Base-by-base conservation (phyloP, 2,888 invertebrate species). In the Carterocephalus palaemon region DNA sequence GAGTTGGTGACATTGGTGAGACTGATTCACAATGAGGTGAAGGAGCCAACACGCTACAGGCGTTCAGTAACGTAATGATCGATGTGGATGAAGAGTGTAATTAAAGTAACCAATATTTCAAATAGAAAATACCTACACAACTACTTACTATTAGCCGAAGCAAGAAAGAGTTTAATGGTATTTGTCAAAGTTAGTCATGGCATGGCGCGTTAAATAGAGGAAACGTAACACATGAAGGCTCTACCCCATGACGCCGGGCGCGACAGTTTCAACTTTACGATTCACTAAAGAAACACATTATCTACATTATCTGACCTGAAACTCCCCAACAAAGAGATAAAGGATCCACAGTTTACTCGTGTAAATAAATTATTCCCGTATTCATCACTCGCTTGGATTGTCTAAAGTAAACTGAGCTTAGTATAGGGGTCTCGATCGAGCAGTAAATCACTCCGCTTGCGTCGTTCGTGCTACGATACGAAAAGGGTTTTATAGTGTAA, bases 311-410 rank as follows among this genome's bases (percentile, higher is more conserved):
- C 79, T 72, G 68, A 72, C 70, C 76, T 75, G 69, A 77, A 81
- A 72, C 61, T 67, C 59, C 68, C 69, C 64, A 72, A 80, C 79
- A 82, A 80, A 77, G 74, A 78, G 76, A 84, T 85, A 85, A 83
- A 83, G 73, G 73, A 71, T 67, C 64, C 62, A 66, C 64, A 70
- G 74, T 80, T 75, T 74, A 71, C 70, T 62, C 68, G 70, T 75
- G 75, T 83, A 82, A 81, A 86, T 85, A 84, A 81, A 84, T 83
- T 82, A 82, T 77, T 64, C 67, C 59, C 60, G 67, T 70, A 77
- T 78, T 82, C 54, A 55, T 57, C 62, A 63, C 52, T 62, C 60
- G 56, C 64, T 66, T 51, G 67, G 74, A 70, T 75, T 70, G 78
- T 80, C 74, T 76, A 78, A 73, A 71, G 79, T 70, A 80, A 81